Conservation (phyloP, 2,797 vertebrate species). For the Sebastes oblongus region DNA sequence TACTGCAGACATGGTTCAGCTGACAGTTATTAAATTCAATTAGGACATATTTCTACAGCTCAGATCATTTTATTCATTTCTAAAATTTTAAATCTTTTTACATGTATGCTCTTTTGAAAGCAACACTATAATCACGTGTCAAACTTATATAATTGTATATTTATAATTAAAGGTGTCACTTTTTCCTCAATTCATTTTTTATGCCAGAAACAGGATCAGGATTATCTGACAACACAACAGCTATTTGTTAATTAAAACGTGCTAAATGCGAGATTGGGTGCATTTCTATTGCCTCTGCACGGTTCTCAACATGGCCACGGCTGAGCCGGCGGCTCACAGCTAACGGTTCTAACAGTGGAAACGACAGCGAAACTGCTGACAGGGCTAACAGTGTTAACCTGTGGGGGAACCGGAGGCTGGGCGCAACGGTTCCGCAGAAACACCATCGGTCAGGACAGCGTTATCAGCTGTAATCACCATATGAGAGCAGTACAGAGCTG, state of each 20-base stretch:
- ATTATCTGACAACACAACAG: neutral
- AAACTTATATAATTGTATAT: neutral
- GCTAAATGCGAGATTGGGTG: no score
- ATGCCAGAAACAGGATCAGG: neutral
- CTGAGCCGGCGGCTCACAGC: no score
- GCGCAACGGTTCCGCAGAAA: no score
- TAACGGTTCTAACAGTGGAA: no score
- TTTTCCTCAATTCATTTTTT: neutral
- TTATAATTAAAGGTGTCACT: slow-evolving; percentile 1
- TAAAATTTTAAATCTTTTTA: neutral
- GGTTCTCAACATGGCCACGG: no score
- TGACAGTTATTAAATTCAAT: neutral
- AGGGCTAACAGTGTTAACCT: no score
- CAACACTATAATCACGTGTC: neutral
- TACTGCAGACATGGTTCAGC: neutral
- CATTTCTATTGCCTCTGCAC: no score
- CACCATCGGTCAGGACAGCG: no score
- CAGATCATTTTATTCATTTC: neutral
- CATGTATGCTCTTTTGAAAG: neutral
- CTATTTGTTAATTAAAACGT: neutral
- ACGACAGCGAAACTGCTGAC: no score
- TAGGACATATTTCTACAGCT: neutral
- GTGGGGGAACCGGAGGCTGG: no score
- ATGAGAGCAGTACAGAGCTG: no score
- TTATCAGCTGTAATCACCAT: no score